Evolutionary conservation across 1,140 invertebrate species (phyloP), one percentile per base, ranked within the genome.

Genomic region (Saccostrea cuccullata): DNA sequence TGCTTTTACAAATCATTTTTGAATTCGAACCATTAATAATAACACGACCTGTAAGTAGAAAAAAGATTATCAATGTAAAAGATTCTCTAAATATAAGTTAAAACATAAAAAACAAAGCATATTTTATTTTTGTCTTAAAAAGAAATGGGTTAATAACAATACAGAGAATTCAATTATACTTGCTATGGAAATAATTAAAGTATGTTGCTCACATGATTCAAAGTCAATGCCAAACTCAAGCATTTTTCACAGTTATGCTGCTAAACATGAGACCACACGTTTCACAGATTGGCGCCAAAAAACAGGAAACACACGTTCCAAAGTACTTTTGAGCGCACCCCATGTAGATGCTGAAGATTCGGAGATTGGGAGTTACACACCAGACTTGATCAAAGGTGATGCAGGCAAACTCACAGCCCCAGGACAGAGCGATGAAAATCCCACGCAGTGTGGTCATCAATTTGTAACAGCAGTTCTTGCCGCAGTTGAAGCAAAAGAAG

Each of bases 341-440:
- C 91, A 96, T 97, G 91, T 96, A 96, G 87, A 97, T 96, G 93
- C 64, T 26, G n/a, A 64, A 86, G 9, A 86, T 13, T 60, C 89
- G 85, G 26, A 96, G 85, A 2, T 83, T 12, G 11, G 95, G 95
- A 11, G 94, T 94, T 12, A 93, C 58, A 40, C 90, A 87, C 95
- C 95, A 96, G 60, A 96, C 91, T 86, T 94, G 92, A 15, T 90
- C 56, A 94, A 97, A 97, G 1, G 97, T 96, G 2, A 97, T 94
- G 90, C 96, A 97, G 15, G 97, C 97, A 91, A 97, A 97, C n/a
- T 96, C 96, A 85, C 96, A 96, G 1, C 97, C 97, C 67, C 97
- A 95, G 88, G 96, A 95, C 83, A 97, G 95, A 0, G 97, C 97
- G 67, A 96, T 95, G 55, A 97, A 94, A 1, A 97, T 96, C 0